These are phyloP conservation scores for Druon quercuslanigerum DNA, from an alignment of 1,140 invertebrate genomes.

Conservation along the genomic window DNA sequence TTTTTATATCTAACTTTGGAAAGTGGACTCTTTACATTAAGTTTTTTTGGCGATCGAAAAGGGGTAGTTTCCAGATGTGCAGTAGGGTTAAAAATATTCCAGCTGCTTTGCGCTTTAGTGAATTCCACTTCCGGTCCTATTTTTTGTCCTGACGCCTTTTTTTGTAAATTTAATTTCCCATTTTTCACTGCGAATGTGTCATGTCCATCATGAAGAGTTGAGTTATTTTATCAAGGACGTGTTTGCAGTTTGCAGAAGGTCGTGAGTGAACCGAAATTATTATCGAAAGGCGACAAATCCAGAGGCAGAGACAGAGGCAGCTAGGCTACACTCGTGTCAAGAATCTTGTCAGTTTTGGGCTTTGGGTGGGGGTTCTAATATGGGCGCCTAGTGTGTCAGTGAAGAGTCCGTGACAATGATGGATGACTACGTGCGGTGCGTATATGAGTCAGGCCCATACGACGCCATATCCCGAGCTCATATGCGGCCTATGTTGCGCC, in stretches of 20 bases:
- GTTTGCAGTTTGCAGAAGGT: conserved; percentile 2
- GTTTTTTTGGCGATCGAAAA: too few species aligned
- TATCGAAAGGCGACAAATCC: conserved; percentile 50
- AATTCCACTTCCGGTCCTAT: too few species aligned
- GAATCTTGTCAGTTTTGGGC: conserved; percentile 47
- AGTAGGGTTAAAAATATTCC: too few species aligned
- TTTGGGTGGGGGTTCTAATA: conserved; percentile 51
- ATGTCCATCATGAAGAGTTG: too few species aligned
- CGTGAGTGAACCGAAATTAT: conserved; percentile 44
- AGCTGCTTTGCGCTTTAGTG: too few species aligned
- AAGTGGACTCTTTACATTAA: too few species aligned
- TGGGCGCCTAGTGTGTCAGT: conserved; percentile 53
- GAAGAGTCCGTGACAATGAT: conserved; percentile 72
- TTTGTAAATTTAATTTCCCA: not conserved
- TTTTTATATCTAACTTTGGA: too few species aligned
- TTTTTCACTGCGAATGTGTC: not conserved
- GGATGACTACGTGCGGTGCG: conserved; percentile 69
- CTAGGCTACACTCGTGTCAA: conserved; percentile 50
- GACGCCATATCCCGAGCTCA: conserved; percentile 66
- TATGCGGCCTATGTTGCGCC: conserved; percentile 63
- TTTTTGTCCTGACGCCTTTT: too few species aligned
- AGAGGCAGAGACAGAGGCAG: conserved; percentile 46
- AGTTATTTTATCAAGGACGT: not conserved
- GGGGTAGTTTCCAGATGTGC: too few species aligned
- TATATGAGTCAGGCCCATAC: conserved; percentile 72